Base-by-base conservation (phyloP, 2,888 invertebrate species). In the Agrypnus murinus region DNA sequence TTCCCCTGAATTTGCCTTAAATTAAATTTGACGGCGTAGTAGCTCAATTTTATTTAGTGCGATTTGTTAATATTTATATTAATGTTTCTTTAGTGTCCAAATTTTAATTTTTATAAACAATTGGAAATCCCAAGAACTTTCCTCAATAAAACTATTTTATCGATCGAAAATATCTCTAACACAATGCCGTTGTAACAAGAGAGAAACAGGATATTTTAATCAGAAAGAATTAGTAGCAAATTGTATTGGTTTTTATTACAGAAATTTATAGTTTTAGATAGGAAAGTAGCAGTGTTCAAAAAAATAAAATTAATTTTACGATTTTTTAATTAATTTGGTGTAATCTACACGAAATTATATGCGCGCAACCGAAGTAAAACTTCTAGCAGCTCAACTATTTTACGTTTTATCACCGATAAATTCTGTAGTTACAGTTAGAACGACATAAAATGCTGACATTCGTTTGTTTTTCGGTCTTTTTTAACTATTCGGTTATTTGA, bases 261-360 rank as follows among this genome's bases (percentile, higher is more conserved):
- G 50, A 46, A 25, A 50, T 50, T 50, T 50, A 50, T 50, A 50
- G 50, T 25, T 31, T 25, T 6, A 50, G 50, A 50, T 50, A 50
- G 50, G 31, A 25, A n/a, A 25, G 46, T 43, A 19, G 25, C 31
- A 31, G 50, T 46, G 46, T 50, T 17, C 50, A 50, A 31, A 46
- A 25, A 45, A 46, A 31, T 31, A 34, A 36, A 55, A 55, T 55
- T 55, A 55, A 17, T 31, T 59, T 59, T 59, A 59, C 59, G 59
- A 43, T 40, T 43, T 59, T 59, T 59, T 59, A 59, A 59, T 59
- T 59, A 59, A 59, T 59, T 32, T 15, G 40, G 45, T 40, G 59
- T 19, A 36, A 57, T 34, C 38, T 19, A 57, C 57, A 36, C 57
- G 36, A 19, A 38, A 57, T 57, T 19, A 34, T 53, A 34, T 53